phyloP scores from a whole-genome alignment of 2,797 vertebrate genomes.

The Hoplostethus atlanticus region DNA sequence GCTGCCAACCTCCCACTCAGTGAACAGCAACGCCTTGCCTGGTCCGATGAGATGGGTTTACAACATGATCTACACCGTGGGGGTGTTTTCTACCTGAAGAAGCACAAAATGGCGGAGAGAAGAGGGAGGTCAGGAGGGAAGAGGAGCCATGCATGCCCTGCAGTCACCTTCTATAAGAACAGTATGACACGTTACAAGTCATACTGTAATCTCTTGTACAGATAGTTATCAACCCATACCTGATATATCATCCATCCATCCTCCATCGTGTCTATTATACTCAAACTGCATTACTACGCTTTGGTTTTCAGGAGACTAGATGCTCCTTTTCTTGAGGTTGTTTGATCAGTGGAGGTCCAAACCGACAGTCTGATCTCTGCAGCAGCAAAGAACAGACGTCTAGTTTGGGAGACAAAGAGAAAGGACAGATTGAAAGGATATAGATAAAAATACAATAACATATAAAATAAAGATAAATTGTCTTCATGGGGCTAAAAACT shows the following conservation, averaged over 20 bases:
- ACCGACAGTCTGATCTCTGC: no score
- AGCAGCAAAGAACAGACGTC: no score
- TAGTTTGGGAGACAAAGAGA: not conserved
- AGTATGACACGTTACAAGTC: not conserved
- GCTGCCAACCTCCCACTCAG: no score
- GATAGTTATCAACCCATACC: not conserved
- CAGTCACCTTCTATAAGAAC: slow-evolving; percentile 2
- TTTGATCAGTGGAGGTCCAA: no score
- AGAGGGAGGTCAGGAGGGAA: slow-evolving; percentile 3
- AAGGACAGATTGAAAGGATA: no score
- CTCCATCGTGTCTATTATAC: not conserved
- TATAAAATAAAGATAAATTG: no score
- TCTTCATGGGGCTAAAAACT: no score
- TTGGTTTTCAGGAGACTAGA: no score
- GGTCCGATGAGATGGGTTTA: no score
- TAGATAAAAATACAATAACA: no score
- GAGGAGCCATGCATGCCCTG: slow-evolving; percentile 13
- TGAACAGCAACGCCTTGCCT: not conserved
- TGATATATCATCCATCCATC: no score
- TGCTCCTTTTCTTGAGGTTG: no score
- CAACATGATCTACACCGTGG: not conserved
- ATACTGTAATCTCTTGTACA: slow-evolving; percentile 9
- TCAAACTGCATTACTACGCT: not conserved
- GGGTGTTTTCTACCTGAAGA: not conserved
- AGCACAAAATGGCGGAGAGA: slow-evolving; percentile 7